Conservation (phyloP, 2,797 vertebrate genomes). For the Hemitrygon akajei region DNA sequence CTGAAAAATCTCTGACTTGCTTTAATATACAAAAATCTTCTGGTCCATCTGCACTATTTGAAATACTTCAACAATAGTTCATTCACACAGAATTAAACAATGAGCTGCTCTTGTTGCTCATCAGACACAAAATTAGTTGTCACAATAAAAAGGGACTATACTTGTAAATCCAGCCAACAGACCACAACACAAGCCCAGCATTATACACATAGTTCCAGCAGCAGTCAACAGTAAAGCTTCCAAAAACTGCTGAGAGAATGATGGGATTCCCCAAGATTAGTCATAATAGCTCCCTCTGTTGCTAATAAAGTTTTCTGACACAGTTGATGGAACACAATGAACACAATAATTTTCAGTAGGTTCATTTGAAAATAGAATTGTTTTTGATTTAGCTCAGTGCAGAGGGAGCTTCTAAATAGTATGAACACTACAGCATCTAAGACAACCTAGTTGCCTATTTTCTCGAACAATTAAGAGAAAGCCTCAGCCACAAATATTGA, state of each 20-base stretch:
- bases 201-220: not conserved
- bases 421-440: not conserved
- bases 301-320: constrained; percentile 22
- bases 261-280: constrained; percentile 30
- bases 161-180: not conserved
- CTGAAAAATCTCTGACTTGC: not conserved
- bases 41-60: not conserved
- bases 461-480: not conserved
- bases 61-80: constrained; percentile 13
- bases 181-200: not conserved
- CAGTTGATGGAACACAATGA: not conserved
- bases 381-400: not conserved
- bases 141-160: constrained; percentile 2
- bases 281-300: constrained; percentile 32
- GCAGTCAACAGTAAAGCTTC: not conserved
- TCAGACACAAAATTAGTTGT: not conserved
- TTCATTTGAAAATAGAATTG: not conserved
- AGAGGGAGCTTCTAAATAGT: not conserved
- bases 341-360: not conserved
- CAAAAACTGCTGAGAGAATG: constrained; percentile 1
- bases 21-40: not conserved
- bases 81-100: not conserved
- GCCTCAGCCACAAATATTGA: not conserved
- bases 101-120: not conserved
- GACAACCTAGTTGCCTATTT: not conserved